phyloP scores from a whole-genome alignment of 2,797 vertebrate species.

The Periparus ater region DNA sequence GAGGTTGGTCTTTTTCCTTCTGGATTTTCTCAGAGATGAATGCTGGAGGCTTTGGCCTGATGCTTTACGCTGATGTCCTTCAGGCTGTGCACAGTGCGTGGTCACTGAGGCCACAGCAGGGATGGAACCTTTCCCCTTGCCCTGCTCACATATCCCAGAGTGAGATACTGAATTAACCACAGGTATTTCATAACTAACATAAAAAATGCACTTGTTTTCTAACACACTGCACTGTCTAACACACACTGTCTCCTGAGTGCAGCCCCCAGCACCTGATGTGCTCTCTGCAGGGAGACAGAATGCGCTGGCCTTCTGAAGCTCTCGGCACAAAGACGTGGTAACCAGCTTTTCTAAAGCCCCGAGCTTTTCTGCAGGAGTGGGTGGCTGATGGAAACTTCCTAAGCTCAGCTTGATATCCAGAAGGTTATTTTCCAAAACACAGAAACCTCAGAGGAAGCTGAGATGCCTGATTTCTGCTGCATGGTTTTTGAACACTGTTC shows the following conservation, averaged over 20 bases:
- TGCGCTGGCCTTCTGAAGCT: neutral
- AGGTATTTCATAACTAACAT: neutral
- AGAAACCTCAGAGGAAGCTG: neutral
- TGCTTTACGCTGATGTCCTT: neutral
- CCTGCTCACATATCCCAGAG: accelerated
- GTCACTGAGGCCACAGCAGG: neutral
- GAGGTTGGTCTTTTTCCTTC: neutral
- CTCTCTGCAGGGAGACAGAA: neutral
- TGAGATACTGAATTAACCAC: neutral
- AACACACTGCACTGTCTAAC: neutral
- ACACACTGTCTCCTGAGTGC: neutral
- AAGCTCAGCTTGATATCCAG: neutral
- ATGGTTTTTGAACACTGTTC: neutral
- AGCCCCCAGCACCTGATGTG: neutral
- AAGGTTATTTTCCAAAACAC: neutral
- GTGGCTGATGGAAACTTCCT: neutral
- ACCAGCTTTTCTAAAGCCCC: neutral
- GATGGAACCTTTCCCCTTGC: neutral
- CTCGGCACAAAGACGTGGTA: neutral
- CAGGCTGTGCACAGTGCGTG: neutral
- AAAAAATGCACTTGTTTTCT: neutral
- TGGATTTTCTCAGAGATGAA: neutral
- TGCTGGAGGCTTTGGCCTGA: neutral
- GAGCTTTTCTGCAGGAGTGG: neutral
- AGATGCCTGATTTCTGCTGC: neutral